Evolutionary conservation across 2,888 invertebrate genomes (phyloP).

Genomic region (Diachrysia chrysitis): DNA sequence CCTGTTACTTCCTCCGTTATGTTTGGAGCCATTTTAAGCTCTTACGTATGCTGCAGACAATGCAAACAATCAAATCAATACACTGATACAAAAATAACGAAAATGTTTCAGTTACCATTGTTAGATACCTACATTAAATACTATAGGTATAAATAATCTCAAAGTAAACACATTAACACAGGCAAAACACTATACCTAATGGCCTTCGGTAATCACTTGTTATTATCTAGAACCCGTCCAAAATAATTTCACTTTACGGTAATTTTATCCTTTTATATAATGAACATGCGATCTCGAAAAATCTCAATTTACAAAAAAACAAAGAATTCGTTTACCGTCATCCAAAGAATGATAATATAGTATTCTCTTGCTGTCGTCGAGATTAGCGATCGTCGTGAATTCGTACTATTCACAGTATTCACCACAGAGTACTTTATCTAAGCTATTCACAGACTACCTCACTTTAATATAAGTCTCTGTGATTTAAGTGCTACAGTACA

Average conservation of each 20-base stretch:
- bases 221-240: not conserved
- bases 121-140: not conserved
- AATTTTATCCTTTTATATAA: not conserved
- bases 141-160: not conserved
- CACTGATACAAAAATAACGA: not conserved
- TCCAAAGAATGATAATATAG: too few species aligned
- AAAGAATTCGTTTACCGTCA: not conserved
- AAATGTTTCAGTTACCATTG: too few species aligned
- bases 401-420: too few species aligned
- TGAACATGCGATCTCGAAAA: not conserved
- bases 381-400: not conserved
- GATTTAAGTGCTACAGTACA: too few species aligned
- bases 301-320: too few species aligned
- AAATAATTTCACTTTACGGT: not conserved
- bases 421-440: too few species aligned
- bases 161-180: not conserved
- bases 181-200: not conserved
- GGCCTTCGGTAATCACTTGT: not conserved
- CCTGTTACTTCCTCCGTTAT: constrained; percentile 79
- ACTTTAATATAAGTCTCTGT: too few species aligned
- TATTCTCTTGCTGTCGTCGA: too few species aligned
- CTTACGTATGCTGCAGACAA: constrained; percentile 42
- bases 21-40: constrained; percentile 81
- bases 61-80: constrained; percentile 3
- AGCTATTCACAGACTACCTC: too few species aligned